Percentiles rank a stretch among this genome's conserved stretches.
Conservation (phyloP, 1,140 invertebrate species). For the Penaeus japonicus region DNA sequence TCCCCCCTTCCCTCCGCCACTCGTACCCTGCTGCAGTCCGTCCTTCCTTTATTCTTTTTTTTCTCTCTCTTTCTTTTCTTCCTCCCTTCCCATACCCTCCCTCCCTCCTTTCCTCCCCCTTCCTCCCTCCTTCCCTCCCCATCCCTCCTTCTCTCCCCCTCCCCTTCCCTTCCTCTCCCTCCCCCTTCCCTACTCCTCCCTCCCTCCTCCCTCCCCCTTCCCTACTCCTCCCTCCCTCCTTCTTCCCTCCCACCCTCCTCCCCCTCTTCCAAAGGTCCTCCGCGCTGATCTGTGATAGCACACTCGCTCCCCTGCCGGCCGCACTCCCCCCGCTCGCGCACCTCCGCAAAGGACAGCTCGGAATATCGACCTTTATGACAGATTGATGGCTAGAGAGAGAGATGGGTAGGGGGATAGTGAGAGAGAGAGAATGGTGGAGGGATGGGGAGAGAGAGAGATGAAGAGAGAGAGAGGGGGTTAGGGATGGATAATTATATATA, state of each 20-base stretch:
- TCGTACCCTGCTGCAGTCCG: background rate
- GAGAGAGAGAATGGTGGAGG: too few relatives aligned
- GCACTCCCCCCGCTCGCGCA: too few relatives aligned
- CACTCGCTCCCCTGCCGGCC: too few relatives aligned
- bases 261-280: conserved; percentile 55
- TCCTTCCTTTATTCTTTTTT: background rate
- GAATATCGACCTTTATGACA: too few relatives aligned
- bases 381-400: too few relatives aligned
- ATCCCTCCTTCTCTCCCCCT: conserved; percentile 16
- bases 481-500: too few relatives aligned
- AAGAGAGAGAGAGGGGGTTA: too few relatives aligned
- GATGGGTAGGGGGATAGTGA: too few relatives aligned
- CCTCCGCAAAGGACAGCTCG: too few relatives aligned
- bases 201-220: conserved; percentile 27
- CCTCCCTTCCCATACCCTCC: conserved; percentile 51
- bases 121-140: background rate
- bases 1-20: background rate
- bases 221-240: background rate
- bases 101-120: conserved; percentile 58
- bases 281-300: too few relatives aligned
- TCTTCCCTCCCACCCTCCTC: background rate
- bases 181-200: background rate
- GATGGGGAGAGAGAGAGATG: too few relatives aligned
- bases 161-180: background rate
- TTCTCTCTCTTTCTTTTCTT: background rate